Conservation (phyloP, 1,140 invertebrate genomes). For the Halesus radiatus region DNA sequence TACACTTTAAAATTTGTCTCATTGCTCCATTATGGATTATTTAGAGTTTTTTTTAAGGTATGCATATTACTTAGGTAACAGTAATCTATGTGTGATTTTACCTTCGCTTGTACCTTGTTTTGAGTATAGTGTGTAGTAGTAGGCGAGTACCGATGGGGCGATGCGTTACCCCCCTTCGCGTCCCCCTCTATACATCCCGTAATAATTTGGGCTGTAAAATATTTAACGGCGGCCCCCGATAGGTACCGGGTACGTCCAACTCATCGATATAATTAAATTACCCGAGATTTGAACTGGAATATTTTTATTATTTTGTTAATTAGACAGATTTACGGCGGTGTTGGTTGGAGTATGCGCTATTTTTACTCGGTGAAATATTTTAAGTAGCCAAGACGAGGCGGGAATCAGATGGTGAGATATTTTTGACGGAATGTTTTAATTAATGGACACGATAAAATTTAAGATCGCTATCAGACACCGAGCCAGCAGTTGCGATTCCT, state of each 20-base stretch:
- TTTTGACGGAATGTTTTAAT: conserved; percentile 43
- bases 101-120: no score
- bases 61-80: no score
- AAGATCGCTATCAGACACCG: conserved; percentile 19
- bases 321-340: conserved; percentile 50
- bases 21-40: no score
- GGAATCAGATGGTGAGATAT: conserved; percentile 23
- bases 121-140: no score
- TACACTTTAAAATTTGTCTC: no score
- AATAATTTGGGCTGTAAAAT: conserved; percentile 51
- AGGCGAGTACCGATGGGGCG: no score
- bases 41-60: no score
- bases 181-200: not conserved
- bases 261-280: conserved; percentile 56
- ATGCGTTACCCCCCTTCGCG: not conserved
- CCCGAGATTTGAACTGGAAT: conserved; percentile 24
- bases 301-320: conserved; percentile 57
- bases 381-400: conserved; percentile 18
- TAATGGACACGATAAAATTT: conserved; percentile 32
- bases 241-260: conserved; percentile 33
- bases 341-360: conserved; percentile 34
- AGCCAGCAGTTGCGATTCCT: not conserved
- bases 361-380: conserved; percentile 30
- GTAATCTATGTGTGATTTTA: no score
- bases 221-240: conserved; percentile 41